phyloP scores from a whole-genome alignment of 2,888 invertebrate species.

The Anagyrus pseudococci region DNA sequence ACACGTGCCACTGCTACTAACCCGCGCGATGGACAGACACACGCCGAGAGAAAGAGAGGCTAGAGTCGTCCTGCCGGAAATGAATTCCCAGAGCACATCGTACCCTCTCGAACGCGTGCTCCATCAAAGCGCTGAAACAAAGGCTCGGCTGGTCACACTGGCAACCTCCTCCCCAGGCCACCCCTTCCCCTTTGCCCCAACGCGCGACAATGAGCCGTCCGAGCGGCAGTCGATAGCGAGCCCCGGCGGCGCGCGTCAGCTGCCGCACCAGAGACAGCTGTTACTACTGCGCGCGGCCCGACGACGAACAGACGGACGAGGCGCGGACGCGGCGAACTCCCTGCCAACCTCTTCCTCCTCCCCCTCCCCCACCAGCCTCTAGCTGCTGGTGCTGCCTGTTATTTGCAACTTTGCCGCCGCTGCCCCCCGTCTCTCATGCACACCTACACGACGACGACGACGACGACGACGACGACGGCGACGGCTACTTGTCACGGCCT shows the following conservation, averaged over 20 bases:
- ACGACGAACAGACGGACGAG: background rate
- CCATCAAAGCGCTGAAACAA: slow-evolving; percentile 16
- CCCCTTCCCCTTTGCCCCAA: no score
- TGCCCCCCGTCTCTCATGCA: no score
- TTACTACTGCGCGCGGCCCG: slow-evolving; percentile 5
- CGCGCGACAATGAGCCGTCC: slow-evolving; percentile 25
- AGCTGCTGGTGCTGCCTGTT: no score
- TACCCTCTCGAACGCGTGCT: background rate
- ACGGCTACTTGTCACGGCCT: no score
- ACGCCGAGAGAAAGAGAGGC: background rate
- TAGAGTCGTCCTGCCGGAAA: slow-evolving; percentile 14
- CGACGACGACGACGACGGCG: no score
- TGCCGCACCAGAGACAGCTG: slow-evolving; percentile 4
- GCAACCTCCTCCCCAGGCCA: no score
- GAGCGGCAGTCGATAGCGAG: background rate
- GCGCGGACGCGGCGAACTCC: no score
- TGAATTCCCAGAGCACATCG: slow-evolving; percentile 32
- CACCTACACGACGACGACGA: no score
- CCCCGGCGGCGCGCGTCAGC: background rate
- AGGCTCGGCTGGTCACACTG: background rate
- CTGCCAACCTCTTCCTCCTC: no score
- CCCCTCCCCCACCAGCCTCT: no score
- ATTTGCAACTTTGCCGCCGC: no score
- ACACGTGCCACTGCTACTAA: no score
- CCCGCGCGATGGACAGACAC: background rate